phyloP scores from a whole-genome alignment of 2,113 vertebrate genomes.

The Otus sunia region DNA sequence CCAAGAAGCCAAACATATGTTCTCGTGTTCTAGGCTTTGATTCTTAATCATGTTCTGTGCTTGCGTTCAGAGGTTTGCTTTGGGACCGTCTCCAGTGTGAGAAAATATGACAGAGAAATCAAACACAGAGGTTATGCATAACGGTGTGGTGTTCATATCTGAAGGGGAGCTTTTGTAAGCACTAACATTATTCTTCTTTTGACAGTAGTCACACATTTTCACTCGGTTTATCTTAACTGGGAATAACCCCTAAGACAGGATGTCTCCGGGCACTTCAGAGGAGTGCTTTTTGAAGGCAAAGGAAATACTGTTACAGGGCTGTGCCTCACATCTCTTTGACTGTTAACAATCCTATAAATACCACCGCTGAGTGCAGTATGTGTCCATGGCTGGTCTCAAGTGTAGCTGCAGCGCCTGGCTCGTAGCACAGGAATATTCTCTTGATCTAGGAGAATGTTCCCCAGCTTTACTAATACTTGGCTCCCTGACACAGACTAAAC shows the following conservation, averaged over 20 bases:
- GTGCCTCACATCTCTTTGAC: neutral
- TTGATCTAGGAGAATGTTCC: neutral
- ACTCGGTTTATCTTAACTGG: constrained; percentile 43
- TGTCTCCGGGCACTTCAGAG: constrained; percentile 34
- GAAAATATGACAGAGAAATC: constrained; percentile 44
- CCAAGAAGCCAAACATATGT: constrained; percentile 43
- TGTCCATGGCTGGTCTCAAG: neutral
- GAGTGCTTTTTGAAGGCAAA: constrained; percentile 45
- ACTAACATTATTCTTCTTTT: constrained; percentile 41
- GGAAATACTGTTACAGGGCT: neutral
- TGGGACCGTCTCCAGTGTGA: constrained; percentile 50
- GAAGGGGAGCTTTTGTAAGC: constrained; percentile 40
- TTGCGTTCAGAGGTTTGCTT: constrained; percentile 22
- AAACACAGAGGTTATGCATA: constrained; percentile 20
- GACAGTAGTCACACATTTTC: constrained; percentile 34
- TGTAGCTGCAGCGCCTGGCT: neutral
- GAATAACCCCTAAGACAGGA: constrained; percentile 44
- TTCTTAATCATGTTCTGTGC: constrained; percentile 46
- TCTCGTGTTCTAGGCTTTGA: constrained; percentile 52
- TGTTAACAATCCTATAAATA: neutral
- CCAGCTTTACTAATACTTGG: neutral
- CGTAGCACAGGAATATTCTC: neutral
- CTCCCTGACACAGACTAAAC: neutral
- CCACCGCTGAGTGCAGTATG: neutral
- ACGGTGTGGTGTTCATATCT: fast-evolving